Base-by-base conservation (phyloP, 2,888 invertebrate species). In the Noctua janthe region DNA sequence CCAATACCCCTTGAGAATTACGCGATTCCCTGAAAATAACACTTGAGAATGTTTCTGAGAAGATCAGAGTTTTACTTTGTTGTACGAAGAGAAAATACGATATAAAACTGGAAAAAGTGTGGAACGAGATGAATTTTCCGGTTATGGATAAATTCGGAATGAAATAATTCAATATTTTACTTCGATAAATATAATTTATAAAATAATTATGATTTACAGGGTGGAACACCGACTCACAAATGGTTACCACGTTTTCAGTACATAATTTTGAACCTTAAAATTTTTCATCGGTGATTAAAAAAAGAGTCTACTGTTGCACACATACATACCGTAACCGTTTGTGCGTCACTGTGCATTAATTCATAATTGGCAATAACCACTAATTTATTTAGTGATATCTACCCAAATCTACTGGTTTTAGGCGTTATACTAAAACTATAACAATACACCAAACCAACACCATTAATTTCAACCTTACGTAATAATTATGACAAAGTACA, bases 1-100 rank as follows among this genome's bases (percentile, higher is more conserved):
- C 56, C 80, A 78, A 81, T 76, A 81, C 66, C 89, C 83, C 78
- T 73, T 67, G 90, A 79, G 89, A 81, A 80, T 88, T 56, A 81
- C 43, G 49, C 59, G 59, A 81, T 80, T 77, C 64, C 56, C 62
- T 69, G 75, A 78, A 82, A 85, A 79, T 59, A 85, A 80, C 56
- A 82, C 76, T 80, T 69, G 64, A 59, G 54, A 39, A 74, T 17
- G 78, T 71, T 64, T 29, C 75, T 62, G 64, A 56, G 51, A 17
- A 56, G 70, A 77, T 56, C 43, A 64, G 39, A 71, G 29, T 70
- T 66, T 70, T 74, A 54, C 54, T 66, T 71, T 85, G 11, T 54
- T 64, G n/a, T 79, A n/a, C 5, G 15, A 10, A 59, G 47, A 67
- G 56, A 80, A 47, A 59, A 71, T 66, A 35, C 11, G 11, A 56